Conservation (phyloP, 2,888 invertebrate species). For the Arctia plantaginis region DNA sequence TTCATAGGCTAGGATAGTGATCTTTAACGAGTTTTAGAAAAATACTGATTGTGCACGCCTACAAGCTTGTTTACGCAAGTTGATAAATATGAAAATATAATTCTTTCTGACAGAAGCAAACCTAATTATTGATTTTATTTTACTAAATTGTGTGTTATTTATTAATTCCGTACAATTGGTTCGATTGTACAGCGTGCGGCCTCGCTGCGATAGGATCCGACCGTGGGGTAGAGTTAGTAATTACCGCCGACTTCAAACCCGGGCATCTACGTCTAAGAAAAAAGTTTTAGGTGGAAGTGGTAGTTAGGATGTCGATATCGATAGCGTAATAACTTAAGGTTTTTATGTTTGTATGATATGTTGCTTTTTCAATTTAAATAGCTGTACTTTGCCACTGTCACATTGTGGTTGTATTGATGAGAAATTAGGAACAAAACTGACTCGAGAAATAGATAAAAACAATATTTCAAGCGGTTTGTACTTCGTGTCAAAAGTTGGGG, state of each 20-base stretch:
- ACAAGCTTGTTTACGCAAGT: no score
- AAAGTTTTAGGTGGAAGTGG: conserved; percentile 30
- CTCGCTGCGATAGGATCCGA: conserved; percentile 29
- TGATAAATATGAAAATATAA: neutral
- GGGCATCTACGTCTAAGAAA: conserved; percentile 72
- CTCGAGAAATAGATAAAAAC: no score
- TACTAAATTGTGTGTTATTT: conserved; percentile 71
- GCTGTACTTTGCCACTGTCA: no score
- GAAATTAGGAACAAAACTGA: no score
- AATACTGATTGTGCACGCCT: no score
- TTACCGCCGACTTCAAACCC: conserved; percentile 77
- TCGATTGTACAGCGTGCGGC: conserved; percentile 64
- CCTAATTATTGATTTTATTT: conserved; percentile 43
- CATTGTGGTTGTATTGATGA: no score
- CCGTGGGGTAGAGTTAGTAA: conserved; percentile 62
- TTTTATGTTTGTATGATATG: neutral
- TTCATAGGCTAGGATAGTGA: no score
- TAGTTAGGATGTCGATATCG: conserved; percentile 8
- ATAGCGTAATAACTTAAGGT: neutral
- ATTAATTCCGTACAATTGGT: conserved; percentile 79
- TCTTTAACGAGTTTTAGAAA: no score
- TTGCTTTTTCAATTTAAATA: no score
- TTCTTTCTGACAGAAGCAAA: conserved; percentile 13
- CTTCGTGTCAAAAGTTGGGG: no score
- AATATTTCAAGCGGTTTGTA: no score